A percentile compares a stretch with the other conserved stretches of the same genome.
Conservation (phyloP, 2,888 invertebrate species). For the Ypsolopha scabrella region DNA sequence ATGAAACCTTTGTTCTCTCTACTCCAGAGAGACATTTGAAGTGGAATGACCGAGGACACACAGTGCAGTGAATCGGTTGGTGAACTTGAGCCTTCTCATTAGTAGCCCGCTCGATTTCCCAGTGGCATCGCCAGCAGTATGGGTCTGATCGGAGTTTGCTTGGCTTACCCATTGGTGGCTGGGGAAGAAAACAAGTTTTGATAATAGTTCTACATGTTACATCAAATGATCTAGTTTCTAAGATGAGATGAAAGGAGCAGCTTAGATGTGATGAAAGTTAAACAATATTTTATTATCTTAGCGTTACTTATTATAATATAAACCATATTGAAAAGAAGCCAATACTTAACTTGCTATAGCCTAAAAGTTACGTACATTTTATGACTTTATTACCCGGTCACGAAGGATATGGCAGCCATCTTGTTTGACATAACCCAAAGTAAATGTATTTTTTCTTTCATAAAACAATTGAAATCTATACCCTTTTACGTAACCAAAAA, state of each 20-base stretch:
- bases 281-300: background rate
- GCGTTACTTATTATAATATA: no score
- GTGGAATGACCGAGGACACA: conserved; percentile 90
- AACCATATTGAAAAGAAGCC: background rate
- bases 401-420: conserved; percentile 17
- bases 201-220: background rate
- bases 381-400: no score
- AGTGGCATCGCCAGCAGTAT: conserved; percentile 95
- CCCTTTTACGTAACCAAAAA: no score
- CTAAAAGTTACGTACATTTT: no score
- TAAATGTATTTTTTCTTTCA: conserved; percentile 22
- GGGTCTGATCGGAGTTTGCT: conserved; percentile 67
- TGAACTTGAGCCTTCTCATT: conserved; percentile 34
- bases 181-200: background rate
- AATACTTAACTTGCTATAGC: no score
- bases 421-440: conserved; percentile 17
- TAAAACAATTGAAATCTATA: conserved; percentile 8
- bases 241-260: background rate
- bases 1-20: conserved; percentile 49
- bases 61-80: conserved; percentile 74
- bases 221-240: background rate
- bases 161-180: background rate
- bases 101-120: conserved; percentile 68
- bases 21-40: conserved; percentile 75
- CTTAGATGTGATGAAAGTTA: background rate